Evolutionary conservation across 2,888 invertebrate genomes (phyloP), one percentile per base, ranked within the genome.

Genomic region (Pterostichus madidus): DNA sequence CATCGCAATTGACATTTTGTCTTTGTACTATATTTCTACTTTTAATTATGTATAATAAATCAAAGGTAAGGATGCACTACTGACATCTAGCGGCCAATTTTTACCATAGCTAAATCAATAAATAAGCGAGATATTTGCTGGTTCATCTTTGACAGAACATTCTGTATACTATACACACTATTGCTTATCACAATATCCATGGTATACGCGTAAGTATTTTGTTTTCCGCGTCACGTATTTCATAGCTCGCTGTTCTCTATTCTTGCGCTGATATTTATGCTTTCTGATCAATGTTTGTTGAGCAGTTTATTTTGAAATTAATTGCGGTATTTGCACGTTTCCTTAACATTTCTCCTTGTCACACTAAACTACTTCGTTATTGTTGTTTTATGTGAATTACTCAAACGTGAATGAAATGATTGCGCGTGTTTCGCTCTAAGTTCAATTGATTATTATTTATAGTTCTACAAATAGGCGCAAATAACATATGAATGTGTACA

Each of bases 311-410:
- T 64, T 64, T 64, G 32, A 64, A 64, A 64, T 64, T 64, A 64
- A 64, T 64, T 64, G 64, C 64, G 64, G 13, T 64, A 64, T 64
- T 64, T 64, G n/a, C 64, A 35, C 32, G n/a, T 64, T 64, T 64
- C 64, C 64, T 59, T 31, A 32, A 31, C 17, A 31, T 59, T 59
- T 59, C 59, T 59, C 59, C 59, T 59, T 24, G 59, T 24, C 24
- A 11, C 59, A 15, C 24, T 59, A 59, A 59, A 59, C 31, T 59
- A 31, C 59, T 59, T 59, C 31, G 59, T 59, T 59, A 59, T 59
- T 59, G 59, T 53, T 59, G 31, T 31, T 59, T 59, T 59, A 59
- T 59, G 32, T 3, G 35, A 13, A 32, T 35, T 64, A 64, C 32
- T 64, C 64, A 35, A 32, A 35, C 64, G 64, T 13, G 32, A 61